Evolutionary conservation across 2,888 invertebrate species (phyloP).

Genomic region (Ornithoptera alexandrae): DNA sequence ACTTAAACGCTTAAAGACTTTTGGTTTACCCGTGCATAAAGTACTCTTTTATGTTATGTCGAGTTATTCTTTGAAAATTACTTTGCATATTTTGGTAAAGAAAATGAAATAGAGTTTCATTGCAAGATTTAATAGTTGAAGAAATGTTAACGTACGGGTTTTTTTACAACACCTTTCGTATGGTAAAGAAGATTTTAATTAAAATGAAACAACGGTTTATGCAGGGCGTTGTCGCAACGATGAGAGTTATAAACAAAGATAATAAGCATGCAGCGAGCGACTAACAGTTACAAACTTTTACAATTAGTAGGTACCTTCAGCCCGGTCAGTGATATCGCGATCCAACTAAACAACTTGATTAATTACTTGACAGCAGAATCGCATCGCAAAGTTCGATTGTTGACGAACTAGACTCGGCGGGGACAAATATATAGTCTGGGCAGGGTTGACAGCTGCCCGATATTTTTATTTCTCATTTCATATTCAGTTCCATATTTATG

Average conservation of each 20-base stretch:
- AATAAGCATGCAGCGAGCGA: conserved; percentile 1
- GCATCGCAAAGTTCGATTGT: conserved; percentile 51
- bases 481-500: background rate
- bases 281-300: conserved; percentile 52
- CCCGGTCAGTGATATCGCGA: conserved; percentile 48
- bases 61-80: conserved; percentile 1
- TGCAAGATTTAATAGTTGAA: background rate
- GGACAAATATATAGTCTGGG: conserved; percentile 35
- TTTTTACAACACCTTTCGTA: background rate
- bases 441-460: conserved; percentile 18
- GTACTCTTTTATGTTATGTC: background rate
- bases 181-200: too few relatives aligned
- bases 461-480: conserved; percentile 1
- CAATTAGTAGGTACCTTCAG: conserved; percentile 53
- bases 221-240: background rate
- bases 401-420: conserved; percentile 39
- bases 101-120: background rate
- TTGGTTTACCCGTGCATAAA: background rate
- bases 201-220: background rate
- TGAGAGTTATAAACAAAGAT: conserved; percentile 5
- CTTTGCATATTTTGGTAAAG: background rate
- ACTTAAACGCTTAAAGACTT: background rate
- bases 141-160: too few relatives aligned
- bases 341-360: conserved; percentile 61
- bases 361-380: conserved; percentile 55